Evolutionary conservation across 2,113 vertebrate species (phyloP), one percentile per base, ranked within the genome.

Genomic region (Nannobrachium achirus): DNA sequence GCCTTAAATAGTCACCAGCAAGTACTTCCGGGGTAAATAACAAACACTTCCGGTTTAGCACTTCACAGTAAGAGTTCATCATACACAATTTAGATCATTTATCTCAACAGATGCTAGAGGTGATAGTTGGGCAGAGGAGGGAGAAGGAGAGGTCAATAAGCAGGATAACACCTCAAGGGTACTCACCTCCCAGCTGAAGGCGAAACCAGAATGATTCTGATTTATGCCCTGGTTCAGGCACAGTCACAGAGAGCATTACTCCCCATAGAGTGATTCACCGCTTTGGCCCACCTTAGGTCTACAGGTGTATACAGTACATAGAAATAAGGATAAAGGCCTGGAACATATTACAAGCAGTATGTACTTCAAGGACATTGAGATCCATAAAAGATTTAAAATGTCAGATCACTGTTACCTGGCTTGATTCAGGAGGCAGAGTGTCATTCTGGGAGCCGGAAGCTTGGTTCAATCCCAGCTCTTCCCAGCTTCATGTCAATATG

Each of bases 381-480:
- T 78, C 38, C 1, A 79, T 58, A 76, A 52, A 76, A 67, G 65
- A 71, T 84, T 73, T 79, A 60, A 87, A 88, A 92, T 82, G 85
- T 88, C 86, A 90, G 65, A 56, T 57, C 69, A 79, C 42, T 53
- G 18, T 63, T 25, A 25, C 20, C 20, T 25, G 20, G 20, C 20
- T 25, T 25, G 56, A 42, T 59, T 66, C 20, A 13, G n/a, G n/a
- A n/a, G n/a, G n/a, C n/a, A n/a, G n/a, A n/a, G n/a, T n/a, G n/a
- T n/a, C n/a, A n/a, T n/a, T n/a, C n/a, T n/a, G n/a, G n/a, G n/a
- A n/a, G n/a, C n/a, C n/a, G n/a, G n/a, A n/a, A n/a, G n/a, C n/a
- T n/a, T n/a, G n/a, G n/a, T n/a, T n/a, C n/a, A n/a, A n/a, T n/a
- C n/a, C n/a, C n/a, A n/a, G n/a, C n/a, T n/a, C n/a, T 10, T 11